Conservation (phyloP, 2,797 vertebrate species). For the Hozukius guyotensis region DNA sequence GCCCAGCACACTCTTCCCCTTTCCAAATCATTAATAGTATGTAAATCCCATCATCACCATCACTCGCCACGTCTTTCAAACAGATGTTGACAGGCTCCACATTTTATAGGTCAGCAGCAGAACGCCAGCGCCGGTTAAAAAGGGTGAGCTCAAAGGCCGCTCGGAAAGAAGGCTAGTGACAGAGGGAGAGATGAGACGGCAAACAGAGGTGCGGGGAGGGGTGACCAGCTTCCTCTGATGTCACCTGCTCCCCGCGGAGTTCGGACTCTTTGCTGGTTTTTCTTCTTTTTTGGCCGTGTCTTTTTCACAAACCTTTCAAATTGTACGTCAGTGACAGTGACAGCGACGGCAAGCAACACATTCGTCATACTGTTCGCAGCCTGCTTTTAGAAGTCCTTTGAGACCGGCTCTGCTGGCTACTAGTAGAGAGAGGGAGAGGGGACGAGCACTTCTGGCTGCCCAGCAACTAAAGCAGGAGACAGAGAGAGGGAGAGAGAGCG, state of each 20-base stretch:
- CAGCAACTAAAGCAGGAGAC: conserved; percentile 19
- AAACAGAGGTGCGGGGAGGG: conserved; percentile 42
- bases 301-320: conserved; percentile 58
- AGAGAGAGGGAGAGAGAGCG: background rate
- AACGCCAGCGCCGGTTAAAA: conserved; percentile 57
- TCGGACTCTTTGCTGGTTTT: conserved; percentile 15
- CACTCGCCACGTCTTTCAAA: conserved; percentile 60
- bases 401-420: conserved; percentile 44
- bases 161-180: conserved; percentile 52
- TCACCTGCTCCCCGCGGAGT: conserved; percentile 37
- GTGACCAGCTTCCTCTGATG: conserved; percentile 58
- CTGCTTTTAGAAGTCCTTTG: conserved; percentile 70
- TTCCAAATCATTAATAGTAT: conserved; percentile 73
- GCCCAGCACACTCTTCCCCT: conserved; percentile 24
- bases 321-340: conserved; percentile 45
- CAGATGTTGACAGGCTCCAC: conserved; percentile 72
- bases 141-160: conserved; percentile 63
- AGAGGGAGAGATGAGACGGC: conserved; percentile 55
- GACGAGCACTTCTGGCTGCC: conserved; percentile 24
- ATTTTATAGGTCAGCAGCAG: conserved; percentile 73
- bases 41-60: conserved; percentile 72
- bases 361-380: conserved; percentile 63
- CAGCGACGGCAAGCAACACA: conserved; percentile 54
- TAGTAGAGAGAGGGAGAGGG: background rate
- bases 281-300: background rate